Percentiles rank a stretch among this genome's conserved stretches.
phyloP scores from a whole-genome alignment of 2,113 vertebrate genomes.

The Cariama cristata region DNA sequence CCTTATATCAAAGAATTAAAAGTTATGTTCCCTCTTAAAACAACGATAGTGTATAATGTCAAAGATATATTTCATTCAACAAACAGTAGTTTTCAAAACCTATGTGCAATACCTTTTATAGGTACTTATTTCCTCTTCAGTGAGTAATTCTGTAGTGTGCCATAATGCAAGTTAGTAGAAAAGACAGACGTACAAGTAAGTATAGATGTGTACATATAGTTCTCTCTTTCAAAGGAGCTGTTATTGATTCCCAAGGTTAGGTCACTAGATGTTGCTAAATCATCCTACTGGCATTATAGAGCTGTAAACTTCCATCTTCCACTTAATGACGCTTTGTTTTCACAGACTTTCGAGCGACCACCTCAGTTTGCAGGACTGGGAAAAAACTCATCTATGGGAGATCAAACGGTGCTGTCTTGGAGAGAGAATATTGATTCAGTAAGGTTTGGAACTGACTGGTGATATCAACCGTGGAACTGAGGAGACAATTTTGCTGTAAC shows the following conservation, averaged over 20 bases:
- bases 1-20: not conserved
- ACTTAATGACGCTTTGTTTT: not conserved
- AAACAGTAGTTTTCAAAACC: not conserved
- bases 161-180: not conserved
- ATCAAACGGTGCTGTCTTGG: not conserved
- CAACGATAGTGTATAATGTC: not conserved
- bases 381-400: not conserved
- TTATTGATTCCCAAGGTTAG: not conserved
- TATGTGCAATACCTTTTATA: not conserved
- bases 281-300: not conserved
- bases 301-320: not conserved
- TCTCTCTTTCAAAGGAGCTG: not conserved
- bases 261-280: not conserved
- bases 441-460: not conserved
- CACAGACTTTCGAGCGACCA: not conserved
- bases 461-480: not conserved
- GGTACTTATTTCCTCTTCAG: not conserved
- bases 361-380: not conserved
- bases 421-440: not conserved
- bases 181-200: not conserved
- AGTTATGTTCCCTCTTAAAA: not conserved
- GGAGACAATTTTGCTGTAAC: not conserved
- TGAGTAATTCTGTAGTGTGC: not conserved
- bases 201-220: too few species aligned
- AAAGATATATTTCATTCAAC: not conserved